These are phyloP conservation scores for Progne subis DNA, from an alignment of 2,113 vertebrate genomes.

Conservation along the genomic window DNA sequence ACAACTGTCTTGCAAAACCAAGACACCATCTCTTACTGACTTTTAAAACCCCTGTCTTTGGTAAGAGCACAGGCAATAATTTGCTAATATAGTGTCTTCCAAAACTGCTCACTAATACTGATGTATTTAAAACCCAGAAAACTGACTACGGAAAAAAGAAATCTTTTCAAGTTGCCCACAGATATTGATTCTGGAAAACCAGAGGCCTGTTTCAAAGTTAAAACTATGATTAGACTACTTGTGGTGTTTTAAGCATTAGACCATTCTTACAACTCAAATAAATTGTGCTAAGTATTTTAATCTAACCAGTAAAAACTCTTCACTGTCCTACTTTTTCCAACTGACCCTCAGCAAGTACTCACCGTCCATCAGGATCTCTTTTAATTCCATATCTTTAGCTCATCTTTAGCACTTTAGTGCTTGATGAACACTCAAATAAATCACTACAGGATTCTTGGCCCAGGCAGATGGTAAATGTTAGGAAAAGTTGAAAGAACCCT, in stretches of 20 bases:
- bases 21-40: background rate
- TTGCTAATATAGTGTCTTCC: background rate
- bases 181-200: background rate
- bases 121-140: background rate
- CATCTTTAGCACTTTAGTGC: constrained; percentile 60
- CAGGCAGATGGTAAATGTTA: constrained; percentile 78
- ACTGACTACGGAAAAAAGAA: background rate
- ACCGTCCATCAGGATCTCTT: constrained; percentile 51
- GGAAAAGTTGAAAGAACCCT: constrained; percentile 76
- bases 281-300: background rate
- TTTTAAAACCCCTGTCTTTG: background rate
- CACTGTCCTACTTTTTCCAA: constrained; percentile 13
- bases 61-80: background rate
- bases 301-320: constrained; percentile 5
- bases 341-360: constrained; percentile 46
- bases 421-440: constrained; percentile 60
- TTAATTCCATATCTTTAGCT: constrained; percentile 55
- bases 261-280: background rate
- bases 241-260: background rate
- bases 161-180: background rate
- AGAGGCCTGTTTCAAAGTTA: background rate
- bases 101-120: background rate
- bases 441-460: constrained; percentile 48
- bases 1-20: no score
- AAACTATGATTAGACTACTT: background rate